Percentiles rank a stretch among this genome's conserved stretches.
phyloP scores from a whole-genome alignment of 2,797 vertebrate species.

The Sylvilagus floridanus region DNA sequence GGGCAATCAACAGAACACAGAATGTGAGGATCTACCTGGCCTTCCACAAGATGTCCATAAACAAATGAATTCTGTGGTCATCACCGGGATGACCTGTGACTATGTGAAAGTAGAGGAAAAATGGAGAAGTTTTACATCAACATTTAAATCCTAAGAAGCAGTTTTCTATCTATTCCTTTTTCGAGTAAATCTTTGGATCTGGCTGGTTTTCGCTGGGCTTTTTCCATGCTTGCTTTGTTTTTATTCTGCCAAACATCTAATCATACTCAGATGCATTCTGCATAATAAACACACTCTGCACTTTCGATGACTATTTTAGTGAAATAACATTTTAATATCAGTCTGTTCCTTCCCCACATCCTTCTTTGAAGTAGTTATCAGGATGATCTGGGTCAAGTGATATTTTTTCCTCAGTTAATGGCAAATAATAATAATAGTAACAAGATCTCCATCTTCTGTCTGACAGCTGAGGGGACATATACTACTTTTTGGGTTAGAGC shows the following conservation, averaged over 20 bases:
- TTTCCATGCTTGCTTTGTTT: slow-evolving; percentile 78
- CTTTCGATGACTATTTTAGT: slow-evolving; percentile 75
- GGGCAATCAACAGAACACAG: slow-evolving; percentile 74
- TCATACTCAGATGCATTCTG: slow-evolving; percentile 59
- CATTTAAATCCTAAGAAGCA: slow-evolving; percentile 68
- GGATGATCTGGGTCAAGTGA: background rate
- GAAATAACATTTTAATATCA: slow-evolving; percentile 68
- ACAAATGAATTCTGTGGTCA: slow-evolving; percentile 84
- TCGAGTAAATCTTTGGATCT: slow-evolving; percentile 71
- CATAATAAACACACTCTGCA: slow-evolving; percentile 79
- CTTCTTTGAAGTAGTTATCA: slow-evolving; percentile 53
- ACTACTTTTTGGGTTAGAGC: background rate
- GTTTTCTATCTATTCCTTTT: slow-evolving; percentile 60
- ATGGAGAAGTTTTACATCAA: slow-evolving; percentile 62
- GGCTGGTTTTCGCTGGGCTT: slow-evolving; percentile 52
- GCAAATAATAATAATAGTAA: background rate
- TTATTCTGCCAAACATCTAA: slow-evolving; percentile 79
- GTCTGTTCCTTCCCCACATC: slow-evolving; percentile 56
- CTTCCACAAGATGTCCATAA: slow-evolving; percentile 71
- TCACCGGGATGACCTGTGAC: slow-evolving; percentile 86
- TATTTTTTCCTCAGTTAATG: slow-evolving; percentile 28
- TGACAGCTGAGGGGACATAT: background rate
- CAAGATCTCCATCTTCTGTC: background rate
- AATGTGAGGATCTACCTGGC: slow-evolving; percentile 61
- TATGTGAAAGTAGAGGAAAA: slow-evolving; percentile 79